These are phyloP conservation scores for Melangyna quadrimaculata DNA, from an alignment of 2,888 invertebrate genomes.

Conservation along the genomic window DNA sequence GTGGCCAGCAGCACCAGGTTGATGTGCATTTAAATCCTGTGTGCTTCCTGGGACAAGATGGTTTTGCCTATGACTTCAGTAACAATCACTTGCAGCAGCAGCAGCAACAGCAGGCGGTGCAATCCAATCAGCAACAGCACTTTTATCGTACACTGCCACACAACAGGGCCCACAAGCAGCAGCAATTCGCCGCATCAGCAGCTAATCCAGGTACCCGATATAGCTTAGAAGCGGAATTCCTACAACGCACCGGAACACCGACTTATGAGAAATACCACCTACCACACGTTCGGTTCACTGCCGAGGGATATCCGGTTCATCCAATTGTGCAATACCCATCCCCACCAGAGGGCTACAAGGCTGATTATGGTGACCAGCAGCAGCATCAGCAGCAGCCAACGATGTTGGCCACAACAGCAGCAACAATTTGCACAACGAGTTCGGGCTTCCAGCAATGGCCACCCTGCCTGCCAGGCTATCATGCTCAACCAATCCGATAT, in stretches of 20 bases:
- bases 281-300: slow-evolving; percentile 87
- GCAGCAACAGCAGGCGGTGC: slow-evolving; percentile 74
- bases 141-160: slow-evolving; percentile 91
- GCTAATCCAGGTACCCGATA: slow-evolving; percentile 83
- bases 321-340: slow-evolving; percentile 84
- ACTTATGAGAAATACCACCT: slow-evolving; percentile 82
- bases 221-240: slow-evolving; percentile 86
- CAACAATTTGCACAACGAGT: slow-evolving; percentile 75
- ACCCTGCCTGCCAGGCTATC: slow-evolving; percentile 82
- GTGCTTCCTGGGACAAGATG: slow-evolving; percentile 89
- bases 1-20: slow-evolving; percentile 84
- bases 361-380: slow-evolving; percentile 73
- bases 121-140: slow-evolving; percentile 78
- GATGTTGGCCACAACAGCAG: slow-evolving; percentile 52
- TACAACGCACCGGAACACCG: slow-evolving; percentile 82
- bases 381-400: slow-evolving; percentile 51
- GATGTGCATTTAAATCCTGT: slow-evolving; percentile 89
- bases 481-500: slow-evolving; percentile 79
- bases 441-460: slow-evolving; percentile 82
- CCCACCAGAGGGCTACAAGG: slow-evolving; percentile 87
- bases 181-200: slow-evolving; percentile 79
- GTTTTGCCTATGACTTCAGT: slow-evolving; percentile 84
- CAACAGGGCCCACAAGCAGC: slow-evolving; percentile 82
- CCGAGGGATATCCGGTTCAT: slow-evolving; percentile 88
- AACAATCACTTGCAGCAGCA: slow-evolving; percentile 79